phyloP scores from a whole-genome alignment of 2,113 vertebrate genomes.

The Leuciscus idus region DNA sequence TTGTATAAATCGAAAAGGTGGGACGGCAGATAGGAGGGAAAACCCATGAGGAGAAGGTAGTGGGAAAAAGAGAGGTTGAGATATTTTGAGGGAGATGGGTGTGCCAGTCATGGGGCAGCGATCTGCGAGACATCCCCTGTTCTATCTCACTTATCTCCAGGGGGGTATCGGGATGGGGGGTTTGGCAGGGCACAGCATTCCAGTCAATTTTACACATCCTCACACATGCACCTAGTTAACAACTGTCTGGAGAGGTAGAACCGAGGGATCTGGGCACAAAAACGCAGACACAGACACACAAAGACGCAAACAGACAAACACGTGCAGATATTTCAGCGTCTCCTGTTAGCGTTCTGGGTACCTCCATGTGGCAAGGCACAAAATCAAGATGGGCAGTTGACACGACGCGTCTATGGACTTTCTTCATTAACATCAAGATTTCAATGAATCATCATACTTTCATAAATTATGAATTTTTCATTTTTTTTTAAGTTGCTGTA shows the following conservation, averaged over 20 bases:
- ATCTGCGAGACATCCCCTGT: slow-evolving; percentile 58
- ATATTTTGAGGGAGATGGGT: slow-evolving; percentile 24
- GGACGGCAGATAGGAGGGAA: background rate
- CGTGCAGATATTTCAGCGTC: background rate
- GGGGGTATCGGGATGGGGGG: slow-evolving; percentile 55
- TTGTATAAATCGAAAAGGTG: background rate
- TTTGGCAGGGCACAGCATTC: slow-evolving; percentile 62
- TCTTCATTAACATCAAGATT: background rate
- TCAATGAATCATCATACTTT: background rate
- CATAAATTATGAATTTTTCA: too few species aligned
- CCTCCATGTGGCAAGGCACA: background rate
- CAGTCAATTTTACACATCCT: slow-evolving; percentile 61
- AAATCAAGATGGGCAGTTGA: background rate
- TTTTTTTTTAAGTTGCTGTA: too few species aligned
- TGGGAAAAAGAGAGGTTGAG: background rate
- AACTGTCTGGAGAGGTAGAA: slow-evolving; percentile 45
- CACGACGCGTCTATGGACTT: background rate
- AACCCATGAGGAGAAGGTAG: background rate
- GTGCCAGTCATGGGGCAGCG: slow-evolving; percentile 57
- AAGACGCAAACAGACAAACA: slow-evolving; percentile 30
- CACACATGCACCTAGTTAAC: slow-evolving; percentile 60
- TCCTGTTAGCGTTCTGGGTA: background rate
- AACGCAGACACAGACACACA: background rate
- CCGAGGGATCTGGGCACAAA: slow-evolving; percentile 1
- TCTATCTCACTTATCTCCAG: slow-evolving; percentile 57